A percentile compares a stretch with the other conserved stretches of the same genome.
Evolutionary conservation across 1,140 invertebrate genomes (phyloP).

Genomic region (Caerostris darwini): DNA sequence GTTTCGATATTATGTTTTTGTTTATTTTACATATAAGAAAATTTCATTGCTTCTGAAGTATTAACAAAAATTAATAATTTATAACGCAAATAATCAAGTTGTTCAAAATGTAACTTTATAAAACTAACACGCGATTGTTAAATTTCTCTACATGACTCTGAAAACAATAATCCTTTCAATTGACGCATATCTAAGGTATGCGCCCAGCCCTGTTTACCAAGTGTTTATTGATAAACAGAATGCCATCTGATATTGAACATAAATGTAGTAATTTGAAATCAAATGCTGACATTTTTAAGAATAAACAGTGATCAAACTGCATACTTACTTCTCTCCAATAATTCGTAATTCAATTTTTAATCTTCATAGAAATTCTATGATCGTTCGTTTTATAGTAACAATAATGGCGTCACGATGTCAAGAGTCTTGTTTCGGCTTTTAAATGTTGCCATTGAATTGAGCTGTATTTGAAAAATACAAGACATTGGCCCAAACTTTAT

Average conservation of each 20-base stretch:
- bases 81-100: no score
- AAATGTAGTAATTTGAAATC: not conserved
- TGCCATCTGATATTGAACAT: not conserved
- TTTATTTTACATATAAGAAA: no score
- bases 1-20: no score
- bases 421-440: conserved; percentile 1
- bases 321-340: not conserved
- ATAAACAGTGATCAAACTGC: not conserved
- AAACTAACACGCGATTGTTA: no score
- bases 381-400: conserved; percentile 46
- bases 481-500: no score
- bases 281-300: not conserved
- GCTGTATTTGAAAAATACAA: not conserved
- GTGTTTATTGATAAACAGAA: not conserved
- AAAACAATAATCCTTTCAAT: conserved; percentile 1
- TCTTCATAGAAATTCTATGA: not conserved
- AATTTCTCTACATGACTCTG: not conserved
- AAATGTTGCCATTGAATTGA: not conserved
- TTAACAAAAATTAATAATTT: no score
- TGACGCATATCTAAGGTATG: conserved; percentile 24
- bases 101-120: no score
- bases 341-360: not conserved
- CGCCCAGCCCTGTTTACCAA: conserved; percentile 54
- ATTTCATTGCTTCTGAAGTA: no score
- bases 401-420: conserved; percentile 46